Evolutionary conservation across 2,888 invertebrate genomes (phyloP), one percentile per base, ranked within the genome.

Genomic region (Palloptera scutellata): DNA sequence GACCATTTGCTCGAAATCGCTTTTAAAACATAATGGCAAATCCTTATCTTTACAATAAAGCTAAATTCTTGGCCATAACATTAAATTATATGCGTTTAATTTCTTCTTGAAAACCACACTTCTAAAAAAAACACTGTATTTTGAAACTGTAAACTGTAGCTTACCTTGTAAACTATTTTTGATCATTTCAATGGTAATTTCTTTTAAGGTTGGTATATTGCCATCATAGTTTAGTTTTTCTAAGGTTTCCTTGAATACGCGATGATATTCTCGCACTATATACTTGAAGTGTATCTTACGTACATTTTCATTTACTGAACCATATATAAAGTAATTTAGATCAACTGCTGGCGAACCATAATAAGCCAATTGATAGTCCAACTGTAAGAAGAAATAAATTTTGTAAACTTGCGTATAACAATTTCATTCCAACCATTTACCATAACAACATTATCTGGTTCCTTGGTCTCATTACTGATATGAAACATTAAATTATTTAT

Each of bases 261-360:
- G 74, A 10, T 85, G 84, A 66, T 85, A 85, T 66, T 82, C 79
- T 15, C 79, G 73, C 3, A 85, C 74, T 41, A 85, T 78, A 64
- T 75, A 82, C 55, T 84, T 84, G 8, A 78, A 79, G 72, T 83
- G 82, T 1, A 81, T 77, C 62, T 82, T 82, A 6, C 84, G 80
- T 0, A 84, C 79, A 69, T 83, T 83, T 66, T 84, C 84, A 68
- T 83, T 82, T 5, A 85, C 45, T 0, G 84, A 84, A 11, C 84
- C 84, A 67, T 76, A 84, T 0, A 85, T 59, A 19, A 84, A 79
- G 59, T 84, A 84, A 71, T 81, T 82, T 0, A 85, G 73, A 69
- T 85, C 85, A n/a, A 83, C 78, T 2, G 83, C 82, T 3, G 83
- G 83, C 1, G 83, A 84, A 1, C 84, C 84, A 68, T 79, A 83